A percentile compares a stretch with the other conserved stretches of the same genome.
phyloP scores from a whole-genome alignment of 2,113 vertebrate genomes.

The Heliornis fulica region DNA sequence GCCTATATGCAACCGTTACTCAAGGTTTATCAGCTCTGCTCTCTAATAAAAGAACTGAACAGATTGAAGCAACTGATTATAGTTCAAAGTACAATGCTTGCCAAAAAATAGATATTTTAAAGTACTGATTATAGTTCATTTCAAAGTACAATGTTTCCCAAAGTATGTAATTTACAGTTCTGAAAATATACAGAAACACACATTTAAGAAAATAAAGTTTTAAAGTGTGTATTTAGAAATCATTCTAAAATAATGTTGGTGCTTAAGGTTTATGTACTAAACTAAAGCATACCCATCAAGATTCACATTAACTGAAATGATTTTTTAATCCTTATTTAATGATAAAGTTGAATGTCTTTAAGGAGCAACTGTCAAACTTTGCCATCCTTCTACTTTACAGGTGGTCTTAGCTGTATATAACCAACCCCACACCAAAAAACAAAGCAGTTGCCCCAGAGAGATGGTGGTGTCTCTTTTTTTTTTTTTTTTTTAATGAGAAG shows the following conservation, averaged over 20 bases:
- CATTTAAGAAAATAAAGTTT: background rate
- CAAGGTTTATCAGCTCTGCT: background rate
- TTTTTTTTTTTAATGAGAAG: background rate
- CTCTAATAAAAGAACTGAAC: background rate
- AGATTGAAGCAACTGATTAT: background rate
- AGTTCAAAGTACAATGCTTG: background rate
- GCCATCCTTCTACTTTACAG: background rate
- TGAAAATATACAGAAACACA: background rate
- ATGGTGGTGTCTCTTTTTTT: fast-evolving
- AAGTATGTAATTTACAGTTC: background rate
- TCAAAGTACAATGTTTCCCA: background rate
- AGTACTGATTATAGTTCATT: background rate
- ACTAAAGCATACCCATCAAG: background rate
- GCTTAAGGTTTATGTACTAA: background rate
- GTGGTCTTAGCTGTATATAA: background rate
- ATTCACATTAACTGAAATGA: background rate
- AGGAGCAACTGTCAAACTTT: background rate
- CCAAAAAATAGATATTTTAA: background rate
- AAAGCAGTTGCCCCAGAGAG: fast-evolving
- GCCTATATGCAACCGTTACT: background rate
- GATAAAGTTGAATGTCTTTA: background rate
- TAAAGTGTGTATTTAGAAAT: background rate
- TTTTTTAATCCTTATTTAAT: background rate
- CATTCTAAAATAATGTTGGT: background rate
- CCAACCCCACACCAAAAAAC: background rate